Evolutionary conservation across 2,888 invertebrate genomes (phyloP), one percentile per base, ranked within the genome.

Genomic region (Pammene fasciana): DNA sequence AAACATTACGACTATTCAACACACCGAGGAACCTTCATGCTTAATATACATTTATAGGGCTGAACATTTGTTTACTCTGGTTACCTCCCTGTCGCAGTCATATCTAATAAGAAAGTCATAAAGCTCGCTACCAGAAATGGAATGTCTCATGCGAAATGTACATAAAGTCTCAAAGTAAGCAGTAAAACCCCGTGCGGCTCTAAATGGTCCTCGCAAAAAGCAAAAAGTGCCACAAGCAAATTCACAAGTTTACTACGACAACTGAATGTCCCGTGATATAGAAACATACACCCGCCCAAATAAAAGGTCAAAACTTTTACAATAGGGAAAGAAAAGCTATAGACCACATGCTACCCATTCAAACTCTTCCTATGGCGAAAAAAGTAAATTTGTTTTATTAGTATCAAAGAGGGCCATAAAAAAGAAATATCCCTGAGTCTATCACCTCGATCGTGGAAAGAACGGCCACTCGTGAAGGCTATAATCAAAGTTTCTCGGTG

Each of bases 311-410:
- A 89, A 54, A 89, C 84, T 89, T 87, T 74, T 70, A 77, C 79
- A 82, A 85, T 85, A 82, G 77, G 74, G 74, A 72, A 83, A 82
- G 78, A 81, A 86, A 86, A 80, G 82, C 82, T 79, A 86, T 87
- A 83, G 81, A 82, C 85, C 86, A 88, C 86, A 89, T 87, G 88
- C 79, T 86, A 82, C 82, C 82, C 78, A 77, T 79, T 79, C 81
- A 77, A 83, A 89, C 85, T 87, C 86, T 84, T 84, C 78, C 82
- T 68, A 81, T 76, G 75, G 76, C 82, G 80, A 84, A 86, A 81
- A 90, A 89, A 89, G 86, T 86, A 86, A 90, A 90, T 90, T 91
- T 89, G 86, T 90, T 89, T 90, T 92, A 92, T 89, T 89, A 89
- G 86, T 89, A 91, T 88, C 86, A 90, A 90, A 90, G 85, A 85